phyloP scores from a whole-genome alignment of 2,888 invertebrate genomes.

The Bimastos eiseni region DNA sequence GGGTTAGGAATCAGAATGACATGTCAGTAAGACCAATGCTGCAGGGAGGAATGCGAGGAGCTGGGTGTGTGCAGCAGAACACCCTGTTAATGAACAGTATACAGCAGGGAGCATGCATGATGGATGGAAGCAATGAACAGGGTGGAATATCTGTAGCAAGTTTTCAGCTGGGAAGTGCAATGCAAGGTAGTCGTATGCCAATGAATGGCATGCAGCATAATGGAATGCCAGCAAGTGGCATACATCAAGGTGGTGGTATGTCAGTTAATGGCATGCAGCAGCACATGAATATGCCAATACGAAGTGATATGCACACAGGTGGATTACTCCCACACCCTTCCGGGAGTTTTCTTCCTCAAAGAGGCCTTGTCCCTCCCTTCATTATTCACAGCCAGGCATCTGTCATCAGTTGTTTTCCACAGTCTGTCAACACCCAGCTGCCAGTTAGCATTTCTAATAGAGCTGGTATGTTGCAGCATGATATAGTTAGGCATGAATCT shows the following conservation, averaged over 20 bases:
- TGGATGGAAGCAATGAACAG: background rate
- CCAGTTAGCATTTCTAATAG: background rate
- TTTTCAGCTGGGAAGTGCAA: background rate
- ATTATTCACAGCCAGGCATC: background rate
- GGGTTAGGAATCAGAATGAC: background rate
- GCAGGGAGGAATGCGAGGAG: background rate
- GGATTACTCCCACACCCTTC: background rate
- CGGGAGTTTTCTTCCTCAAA: background rate
- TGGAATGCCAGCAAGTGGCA: conserved; percentile 8
- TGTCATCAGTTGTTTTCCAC: background rate
- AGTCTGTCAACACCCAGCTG: background rate
- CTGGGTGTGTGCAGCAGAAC: background rate
- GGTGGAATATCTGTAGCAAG: background rate
- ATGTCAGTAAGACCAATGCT: background rate
- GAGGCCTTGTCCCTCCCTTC: conserved; percentile 14
- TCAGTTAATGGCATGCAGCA: conserved; percentile 14
- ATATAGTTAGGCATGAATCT: background rate
- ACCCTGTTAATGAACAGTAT: background rate
- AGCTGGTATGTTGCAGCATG: background rate
- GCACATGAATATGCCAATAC: background rate
- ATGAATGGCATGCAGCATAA: conserved; percentile 7
- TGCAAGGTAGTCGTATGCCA: background rate
- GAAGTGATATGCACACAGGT: background rate
- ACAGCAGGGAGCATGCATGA: background rate
- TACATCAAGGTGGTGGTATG: conserved; percentile 16